Percentiles rank a stretch among this genome's conserved stretches.
Conservation (phyloP, 2,888 invertebrate species). For the Bembecia ichneumoniformis region DNA sequence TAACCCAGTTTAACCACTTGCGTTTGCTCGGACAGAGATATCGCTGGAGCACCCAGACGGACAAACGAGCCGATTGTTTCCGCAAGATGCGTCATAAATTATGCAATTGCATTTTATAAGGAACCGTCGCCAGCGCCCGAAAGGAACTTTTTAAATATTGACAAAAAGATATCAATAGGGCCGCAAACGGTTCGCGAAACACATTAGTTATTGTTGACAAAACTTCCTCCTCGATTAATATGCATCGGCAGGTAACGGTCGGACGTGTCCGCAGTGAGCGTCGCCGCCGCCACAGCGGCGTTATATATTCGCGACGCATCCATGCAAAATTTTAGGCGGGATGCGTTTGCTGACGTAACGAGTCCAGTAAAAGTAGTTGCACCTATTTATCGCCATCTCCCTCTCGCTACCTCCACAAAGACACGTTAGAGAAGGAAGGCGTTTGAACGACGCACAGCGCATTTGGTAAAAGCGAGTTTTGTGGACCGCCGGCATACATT, state of each 20-base stretch:
- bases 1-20: conserved; percentile 62
- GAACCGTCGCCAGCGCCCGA: conserved; percentile 42
- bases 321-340: conserved; percentile 72
- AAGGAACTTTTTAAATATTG: conserved; percentile 42
- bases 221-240: conserved; percentile 69
- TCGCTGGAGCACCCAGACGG: conserved; percentile 22
- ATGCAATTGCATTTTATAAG: conserved; percentile 54
- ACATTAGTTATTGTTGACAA: conserved; percentile 73
- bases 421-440: conserved; percentile 55
- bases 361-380: conserved; percentile 49
- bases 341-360: conserved; percentile 61
- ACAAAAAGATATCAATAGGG: conserved; percentile 60
- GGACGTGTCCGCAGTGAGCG: conserved; percentile 47
- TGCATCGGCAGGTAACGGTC: conserved; percentile 66
- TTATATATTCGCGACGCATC: conserved; percentile 67
- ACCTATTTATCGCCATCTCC: conserved; percentile 48
- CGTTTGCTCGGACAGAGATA: conserved; percentile 31
- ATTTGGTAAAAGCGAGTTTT: conserved; percentile 67
- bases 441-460: conserved; percentile 56
- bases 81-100: conserved; percentile 42
- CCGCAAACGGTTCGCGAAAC: conserved; percentile 54
- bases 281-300: conserved; percentile 31
- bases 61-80: conserved; percentile 39
- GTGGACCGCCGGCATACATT: conserved; percentile 63
- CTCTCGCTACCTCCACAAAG: conserved; percentile 31